Base-by-base conservation (phyloP, 2,888 invertebrate genomes). In the Yponomeuta malinellus region DNA sequence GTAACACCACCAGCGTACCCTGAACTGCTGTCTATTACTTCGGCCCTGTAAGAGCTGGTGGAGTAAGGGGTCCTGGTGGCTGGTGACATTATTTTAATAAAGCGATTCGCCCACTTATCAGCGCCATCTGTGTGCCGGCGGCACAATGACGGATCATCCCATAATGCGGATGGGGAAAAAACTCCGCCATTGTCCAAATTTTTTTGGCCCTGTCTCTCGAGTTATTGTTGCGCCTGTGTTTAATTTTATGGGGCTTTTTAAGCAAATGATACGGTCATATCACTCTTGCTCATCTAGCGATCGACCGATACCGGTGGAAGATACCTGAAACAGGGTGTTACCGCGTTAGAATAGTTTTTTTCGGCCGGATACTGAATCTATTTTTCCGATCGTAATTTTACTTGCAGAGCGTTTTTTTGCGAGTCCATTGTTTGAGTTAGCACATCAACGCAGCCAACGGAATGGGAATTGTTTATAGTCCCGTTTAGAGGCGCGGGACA, bases 221-320 rank as follows among this genome's bases (percentile, higher is more conserved):
- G 80, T 83, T 83, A 88, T 91, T 91, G 90, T 90, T 84, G 82
- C 79, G 79, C 82, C 52, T 59, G 52, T 88, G 86, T 85, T 85
- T 88, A 87, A 90, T 90, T 89, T 90, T 85, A 87, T 88, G 85
- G 88, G 87, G 87, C 87, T 89, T 89, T 91, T 91, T 90, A 90
- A 87, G 90, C 90, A 89, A 92, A 90, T 92, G 91, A 91, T 89
- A 91, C 84, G 87, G 85, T 86, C 85, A 88, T 90, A 91, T 89
- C 52, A 59, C 90, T 83, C 43, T 74, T 78, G 78, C 74, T 76
- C 81, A 88, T 86, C 84, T 81, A 74, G 72, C 75, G 83, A 84
- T 87, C 77, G 74, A 76, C 76, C 80, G 81, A 84, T 83, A 80
- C 68, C 52, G 63, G 64, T 43, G 59, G 73, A 73, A 75, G 73